Conservation (phyloP, 2,113 vertebrate genomes). For the Thermophis baileyi region DNA sequence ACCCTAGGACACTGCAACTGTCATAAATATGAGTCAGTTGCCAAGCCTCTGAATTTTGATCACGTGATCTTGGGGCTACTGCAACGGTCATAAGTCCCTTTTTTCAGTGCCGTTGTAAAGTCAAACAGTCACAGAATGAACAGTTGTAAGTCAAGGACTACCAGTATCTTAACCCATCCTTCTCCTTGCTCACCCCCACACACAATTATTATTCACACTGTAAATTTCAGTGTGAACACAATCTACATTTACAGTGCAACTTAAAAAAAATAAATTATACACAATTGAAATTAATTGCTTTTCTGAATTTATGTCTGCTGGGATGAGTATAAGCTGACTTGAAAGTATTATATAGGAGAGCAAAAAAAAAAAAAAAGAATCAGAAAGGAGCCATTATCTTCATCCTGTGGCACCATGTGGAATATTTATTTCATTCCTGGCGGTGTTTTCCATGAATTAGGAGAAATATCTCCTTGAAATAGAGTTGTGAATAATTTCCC, state of each 20-base stretch:
- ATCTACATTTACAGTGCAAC: no score
- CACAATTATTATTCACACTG: neutral
- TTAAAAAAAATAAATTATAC: neutral
- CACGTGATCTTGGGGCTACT: neutral
- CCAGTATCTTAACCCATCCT: neutral
- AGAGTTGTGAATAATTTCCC: constrained; percentile 14
- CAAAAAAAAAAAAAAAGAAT: neutral
- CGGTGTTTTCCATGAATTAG: neutral
- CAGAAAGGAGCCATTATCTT: constrained; percentile 5
- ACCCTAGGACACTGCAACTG: neutral
- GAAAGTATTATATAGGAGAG: neutral
- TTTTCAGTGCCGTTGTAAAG: neutral
- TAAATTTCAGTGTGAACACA: neutral
- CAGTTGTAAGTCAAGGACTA: neutral
- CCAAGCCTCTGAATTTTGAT: neutral
- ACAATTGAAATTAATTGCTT: neutral
- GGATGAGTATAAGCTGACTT: neutral
- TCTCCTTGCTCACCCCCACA: neutral
- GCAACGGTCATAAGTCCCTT: neutral
- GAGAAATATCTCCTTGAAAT: constrained; percentile 29
- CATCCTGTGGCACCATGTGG: constrained; percentile 7
- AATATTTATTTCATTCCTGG: neutral
- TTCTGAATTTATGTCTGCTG: neutral
- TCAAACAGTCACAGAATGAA: neutral
- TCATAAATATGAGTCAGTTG: neutral